Evolutionary conservation across 2,888 invertebrate genomes (phyloP).

Genomic region (Euzophera pinguis): DNA sequence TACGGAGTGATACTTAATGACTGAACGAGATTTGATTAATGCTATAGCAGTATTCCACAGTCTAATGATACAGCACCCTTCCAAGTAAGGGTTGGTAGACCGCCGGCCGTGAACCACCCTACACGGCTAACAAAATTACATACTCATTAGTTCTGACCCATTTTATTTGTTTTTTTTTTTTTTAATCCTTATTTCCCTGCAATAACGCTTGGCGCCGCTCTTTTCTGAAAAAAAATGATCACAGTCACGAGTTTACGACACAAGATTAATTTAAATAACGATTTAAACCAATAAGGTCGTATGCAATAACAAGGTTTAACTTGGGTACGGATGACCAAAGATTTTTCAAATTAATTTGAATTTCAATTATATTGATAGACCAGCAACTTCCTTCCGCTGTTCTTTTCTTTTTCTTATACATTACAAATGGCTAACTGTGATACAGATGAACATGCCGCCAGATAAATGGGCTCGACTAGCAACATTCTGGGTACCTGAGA

Average conservation of each 20-base stretch:
- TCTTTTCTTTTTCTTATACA: too few species aligned
- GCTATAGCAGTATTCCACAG: slow-evolving; percentile 34
- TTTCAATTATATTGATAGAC: slow-evolving; percentile 20
- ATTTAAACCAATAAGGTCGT: neutral
- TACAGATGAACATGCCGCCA: too few species aligned
- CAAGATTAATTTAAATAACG: neutral
- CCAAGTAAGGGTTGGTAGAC: slow-evolving; percentile 58
- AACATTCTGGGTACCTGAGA: too few species aligned
- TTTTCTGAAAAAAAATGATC: slow-evolving; percentile 19
- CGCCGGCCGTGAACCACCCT: slow-evolving; percentile 70
- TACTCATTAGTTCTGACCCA: slow-evolving; percentile 68
- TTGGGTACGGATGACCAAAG: neutral
- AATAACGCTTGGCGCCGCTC: slow-evolving; percentile 36
- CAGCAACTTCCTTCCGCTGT: neutral
- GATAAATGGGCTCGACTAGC: too few species aligned
- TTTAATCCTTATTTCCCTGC: slow-evolving; percentile 19
- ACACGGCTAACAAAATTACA: slow-evolving; percentile 66
- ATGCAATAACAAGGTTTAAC: neutral
- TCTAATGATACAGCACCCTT: slow-evolving; percentile 54
- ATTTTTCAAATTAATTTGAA: slow-evolving; percentile 25
- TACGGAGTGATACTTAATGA: slow-evolving; percentile 23
- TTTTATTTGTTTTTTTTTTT: slow-evolving; percentile 55
- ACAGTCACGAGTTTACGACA: too few species aligned
- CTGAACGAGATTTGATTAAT: slow-evolving; percentile 49
- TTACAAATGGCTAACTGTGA: too few species aligned